Conservation (phyloP, 2,888 invertebrate genomes). For the Rhingia rostrata region DNA sequence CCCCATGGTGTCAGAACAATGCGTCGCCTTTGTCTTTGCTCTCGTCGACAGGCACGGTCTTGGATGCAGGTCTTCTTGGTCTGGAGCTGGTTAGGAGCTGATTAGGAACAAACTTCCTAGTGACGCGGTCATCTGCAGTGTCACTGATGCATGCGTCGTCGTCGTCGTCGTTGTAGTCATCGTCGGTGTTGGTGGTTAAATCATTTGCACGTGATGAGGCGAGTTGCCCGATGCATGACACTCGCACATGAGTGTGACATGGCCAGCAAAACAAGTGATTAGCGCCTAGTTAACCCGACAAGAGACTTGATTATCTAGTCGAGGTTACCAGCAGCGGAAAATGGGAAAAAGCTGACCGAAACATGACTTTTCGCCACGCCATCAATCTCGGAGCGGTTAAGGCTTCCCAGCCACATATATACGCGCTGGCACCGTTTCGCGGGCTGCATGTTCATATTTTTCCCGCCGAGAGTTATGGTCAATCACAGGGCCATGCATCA, state of each 20-base stretch:
- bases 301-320: conserved; percentile 12
- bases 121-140: conserved; percentile 70
- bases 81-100: conserved; percentile 66
- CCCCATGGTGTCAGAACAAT: conserved; percentile 59
- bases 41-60: neutral
- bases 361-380: conserved; percentile 67
- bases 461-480: conserved; percentile 69
- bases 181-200: conserved; percentile 49
- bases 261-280: conserved; percentile 55
- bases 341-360: conserved; percentile 33
- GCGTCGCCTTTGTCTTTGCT: conserved; percentile 70
- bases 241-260: conserved; percentile 74
- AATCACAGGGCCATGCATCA: conserved; percentile 72
- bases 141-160: conserved; percentile 71
- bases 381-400: conserved; percentile 62
- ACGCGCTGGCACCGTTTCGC: neutral
- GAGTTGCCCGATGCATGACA: conserved; percentile 71
- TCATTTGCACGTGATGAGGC: conserved; percentile 71
- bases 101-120: conserved; percentile 74
- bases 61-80: conserved; percentile 7
- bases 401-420: conserved; percentile 12
- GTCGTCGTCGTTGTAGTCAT: conserved; percentile 7
- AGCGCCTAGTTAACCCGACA: conserved; percentile 67
- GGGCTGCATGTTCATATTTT: conserved; percentile 59
- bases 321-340: conserved; percentile 8